Evolutionary conservation across 2,113 vertebrate genomes (phyloP).

Genomic region (Anguilla rostrata): DNA sequence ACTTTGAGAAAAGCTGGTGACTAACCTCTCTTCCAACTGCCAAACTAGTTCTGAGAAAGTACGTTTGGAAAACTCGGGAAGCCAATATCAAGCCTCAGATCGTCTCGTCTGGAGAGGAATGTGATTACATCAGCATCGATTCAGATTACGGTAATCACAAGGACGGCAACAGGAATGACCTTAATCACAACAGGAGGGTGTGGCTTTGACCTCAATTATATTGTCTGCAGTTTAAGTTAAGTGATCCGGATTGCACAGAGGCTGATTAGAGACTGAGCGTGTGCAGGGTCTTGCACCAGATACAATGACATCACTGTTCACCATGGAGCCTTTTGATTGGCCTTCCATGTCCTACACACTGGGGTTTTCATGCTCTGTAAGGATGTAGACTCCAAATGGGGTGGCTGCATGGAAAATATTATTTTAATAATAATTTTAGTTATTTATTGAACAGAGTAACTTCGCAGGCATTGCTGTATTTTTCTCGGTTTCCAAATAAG

Average conservation of each 20-base stretch:
- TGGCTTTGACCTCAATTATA: background rate
- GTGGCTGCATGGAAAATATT: background rate
- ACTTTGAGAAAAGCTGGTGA: background rate
- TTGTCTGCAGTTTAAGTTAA: background rate
- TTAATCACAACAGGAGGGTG: conserved; percentile 2
- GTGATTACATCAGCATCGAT: conserved; percentile 16
- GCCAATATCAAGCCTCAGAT: conserved; percentile 9
- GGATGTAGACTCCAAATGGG: background rate
- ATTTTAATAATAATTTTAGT: background rate
- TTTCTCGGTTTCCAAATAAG: background rate
- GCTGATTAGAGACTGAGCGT: background rate
- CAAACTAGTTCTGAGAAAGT: conserved; percentile 19
- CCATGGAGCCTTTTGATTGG: background rate
- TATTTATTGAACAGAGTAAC: background rate
- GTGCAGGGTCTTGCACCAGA: background rate
- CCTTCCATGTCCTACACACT: background rate
- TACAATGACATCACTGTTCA: background rate
- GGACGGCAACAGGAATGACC: conserved; percentile 3
- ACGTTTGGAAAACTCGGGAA: background rate
- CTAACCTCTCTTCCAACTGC: background rate
- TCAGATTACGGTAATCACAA: conserved; percentile 19
- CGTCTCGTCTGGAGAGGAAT: conserved; percentile 11
- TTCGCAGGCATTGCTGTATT: background rate
- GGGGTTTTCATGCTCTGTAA: background rate
- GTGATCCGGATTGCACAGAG: background rate